phyloP scores from a whole-genome alignment of 2,797 vertebrate species.

The Sebastolobus altivelis region DNA sequence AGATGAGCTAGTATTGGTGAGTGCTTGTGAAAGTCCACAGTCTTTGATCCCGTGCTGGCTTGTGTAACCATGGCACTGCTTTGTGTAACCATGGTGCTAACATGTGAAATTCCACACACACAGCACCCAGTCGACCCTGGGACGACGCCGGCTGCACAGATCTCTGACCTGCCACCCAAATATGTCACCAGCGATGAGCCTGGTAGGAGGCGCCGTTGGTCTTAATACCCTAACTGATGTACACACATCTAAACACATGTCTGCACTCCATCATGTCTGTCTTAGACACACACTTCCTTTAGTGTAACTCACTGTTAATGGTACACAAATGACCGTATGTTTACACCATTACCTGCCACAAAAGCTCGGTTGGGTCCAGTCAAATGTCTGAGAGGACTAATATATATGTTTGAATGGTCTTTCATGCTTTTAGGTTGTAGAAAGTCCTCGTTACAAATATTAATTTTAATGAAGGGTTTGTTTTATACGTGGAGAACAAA shows the following conservation, averaged over 20 bases:
- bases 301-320: slow-evolving; percentile 2
- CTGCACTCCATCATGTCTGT: slow-evolving; percentile 9
- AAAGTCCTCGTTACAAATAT: neutral
- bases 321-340: neutral
- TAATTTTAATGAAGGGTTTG: neutral
- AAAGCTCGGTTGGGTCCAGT: neutral
- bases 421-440: neutral
- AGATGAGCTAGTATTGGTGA: slow-evolving; percentile 69
- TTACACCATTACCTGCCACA: neutral
- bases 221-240: slow-evolving; percentile 20
- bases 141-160: slow-evolving; percentile 48
- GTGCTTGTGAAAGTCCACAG: slow-evolving; percentile 75
- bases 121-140: slow-evolving; percentile 49
- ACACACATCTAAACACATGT: slow-evolving; percentile 18
- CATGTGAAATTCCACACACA: slow-evolving; percentile 81
- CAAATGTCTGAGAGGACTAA: neutral
- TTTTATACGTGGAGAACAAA: neutral
- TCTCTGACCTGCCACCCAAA: slow-evolving; percentile 66
- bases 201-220: slow-evolving; percentile 53
- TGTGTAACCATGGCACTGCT: slow-evolving; percentile 63
- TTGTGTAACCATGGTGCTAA: slow-evolving; percentile 71
- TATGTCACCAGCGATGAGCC: slow-evolving; percentile 40
- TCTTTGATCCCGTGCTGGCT: slow-evolving; percentile 72
- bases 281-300: neutral
- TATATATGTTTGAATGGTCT: neutral